Percentiles rank a stretch among this genome's conserved stretches.
Conservation (phyloP, 2,797 vertebrate species). For the Danio aesculapii region DNA sequence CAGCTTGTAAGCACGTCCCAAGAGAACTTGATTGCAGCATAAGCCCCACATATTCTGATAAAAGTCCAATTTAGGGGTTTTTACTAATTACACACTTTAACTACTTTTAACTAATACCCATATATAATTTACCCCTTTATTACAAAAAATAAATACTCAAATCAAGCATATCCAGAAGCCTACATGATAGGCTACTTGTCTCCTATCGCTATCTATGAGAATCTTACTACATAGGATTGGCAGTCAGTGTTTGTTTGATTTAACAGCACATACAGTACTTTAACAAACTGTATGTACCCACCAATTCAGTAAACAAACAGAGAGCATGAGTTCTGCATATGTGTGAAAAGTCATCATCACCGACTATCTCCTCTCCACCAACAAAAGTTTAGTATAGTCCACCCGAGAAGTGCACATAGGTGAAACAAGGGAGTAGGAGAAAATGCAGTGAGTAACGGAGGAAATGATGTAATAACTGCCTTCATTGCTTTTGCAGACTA, state of each 20-base stretch:
- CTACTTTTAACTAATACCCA: too few species aligned
- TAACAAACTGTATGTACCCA: slow-evolving; percentile 54
- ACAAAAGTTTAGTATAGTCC: neutral
- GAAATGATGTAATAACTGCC: slow-evolving; percentile 24
- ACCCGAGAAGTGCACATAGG: slow-evolving; percentile 5
- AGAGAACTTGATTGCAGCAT: too few species aligned
- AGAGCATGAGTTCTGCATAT: neutral
- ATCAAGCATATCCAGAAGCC: neutral
- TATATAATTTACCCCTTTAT: neutral
- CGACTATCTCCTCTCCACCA: neutral
- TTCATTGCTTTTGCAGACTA: slow-evolving; percentile 18
- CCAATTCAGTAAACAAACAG: slow-evolving; percentile 53
- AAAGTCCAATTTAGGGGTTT: too few species aligned
- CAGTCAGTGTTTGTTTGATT: slow-evolving; percentile 44
- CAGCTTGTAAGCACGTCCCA: too few species aligned
- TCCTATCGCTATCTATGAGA: neutral
- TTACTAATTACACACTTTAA: too few species aligned
- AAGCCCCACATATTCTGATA: too few species aligned
- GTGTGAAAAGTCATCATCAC: slow-evolving; percentile 35
- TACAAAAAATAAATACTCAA: neutral
- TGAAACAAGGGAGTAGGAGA: neutral
- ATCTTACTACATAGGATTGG: slow-evolving; percentile 6
- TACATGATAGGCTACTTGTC: neutral
- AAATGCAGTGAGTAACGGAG: slow-evolving; percentile 17
- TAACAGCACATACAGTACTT: slow-evolving; percentile 48